Evolutionary conservation across 2,888 invertebrate genomes (phyloP).

Genomic region (Lacanobia oleracea): DNA sequence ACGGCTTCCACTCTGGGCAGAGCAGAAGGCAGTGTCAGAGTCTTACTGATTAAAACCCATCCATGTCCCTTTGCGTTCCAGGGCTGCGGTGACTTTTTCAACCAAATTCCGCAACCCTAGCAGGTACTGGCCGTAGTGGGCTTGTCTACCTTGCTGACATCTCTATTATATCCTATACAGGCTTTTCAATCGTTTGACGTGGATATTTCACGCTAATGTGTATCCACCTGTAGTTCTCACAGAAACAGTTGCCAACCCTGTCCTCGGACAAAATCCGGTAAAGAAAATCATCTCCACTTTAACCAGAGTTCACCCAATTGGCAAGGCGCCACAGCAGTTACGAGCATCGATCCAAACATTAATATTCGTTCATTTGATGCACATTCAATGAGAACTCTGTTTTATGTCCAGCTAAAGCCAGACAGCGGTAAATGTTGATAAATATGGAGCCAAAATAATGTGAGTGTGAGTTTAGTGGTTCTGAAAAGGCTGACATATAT

Average conservation of each 20-base stretch:
- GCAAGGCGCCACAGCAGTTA: slow-evolving; percentile 76
- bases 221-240: slow-evolving; percentile 2
- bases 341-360: slow-evolving; percentile 78
- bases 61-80: too few species aligned
- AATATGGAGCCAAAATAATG: slow-evolving; percentile 34
- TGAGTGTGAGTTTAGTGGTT: slow-evolving; percentile 11
- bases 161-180: too few species aligned
- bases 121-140: too few species aligned
- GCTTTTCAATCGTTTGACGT: neutral
- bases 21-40: too few species aligned
- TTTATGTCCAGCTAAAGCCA: slow-evolving; percentile 57
- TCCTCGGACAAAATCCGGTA: slow-evolving; percentile 35
- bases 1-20: too few species aligned
- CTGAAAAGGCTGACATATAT: neutral
- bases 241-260: slow-evolving; percentile 40
- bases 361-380: slow-evolving; percentile 78
- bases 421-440: slow-evolving; percentile 44
- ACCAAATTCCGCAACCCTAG: too few species aligned
- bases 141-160: too few species aligned
- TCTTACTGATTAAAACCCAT: too few species aligned
- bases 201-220: neutral
- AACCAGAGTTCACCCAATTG: slow-evolving; percentile 72
- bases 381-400: slow-evolving; percentile 63
- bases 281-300: slow-evolving; percentile 53
- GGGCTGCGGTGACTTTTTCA: too few species aligned